Evolutionary conservation across 2,797 vertebrate species (phyloP).

Genomic region (Myotis pilosus): DNA sequence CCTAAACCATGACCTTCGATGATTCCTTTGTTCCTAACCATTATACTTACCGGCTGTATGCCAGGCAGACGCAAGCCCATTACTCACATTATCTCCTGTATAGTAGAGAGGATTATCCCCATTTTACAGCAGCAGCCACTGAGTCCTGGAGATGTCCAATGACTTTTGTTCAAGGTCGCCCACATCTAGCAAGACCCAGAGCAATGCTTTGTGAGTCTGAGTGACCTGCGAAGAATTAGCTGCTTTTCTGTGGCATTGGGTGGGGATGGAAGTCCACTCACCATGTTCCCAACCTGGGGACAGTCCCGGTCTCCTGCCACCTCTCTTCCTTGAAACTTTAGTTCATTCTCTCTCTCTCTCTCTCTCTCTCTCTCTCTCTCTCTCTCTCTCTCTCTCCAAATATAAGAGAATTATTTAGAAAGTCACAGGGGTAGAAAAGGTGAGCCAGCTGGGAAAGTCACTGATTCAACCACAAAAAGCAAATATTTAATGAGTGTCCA

Average conservation of each 20-base stretch:
- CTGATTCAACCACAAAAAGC: too few species aligned
- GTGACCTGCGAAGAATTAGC: neutral
- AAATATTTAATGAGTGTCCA: too few species aligned
- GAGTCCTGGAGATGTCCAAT: neutral
- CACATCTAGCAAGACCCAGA: neutral
- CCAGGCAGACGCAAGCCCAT: neutral
- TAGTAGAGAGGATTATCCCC: neutral
- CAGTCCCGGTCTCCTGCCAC: neutral
- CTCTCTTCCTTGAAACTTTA: slow-evolving; percentile 40
- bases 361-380: neutral
- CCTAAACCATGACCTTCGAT: neutral
- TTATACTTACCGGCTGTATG: neutral
- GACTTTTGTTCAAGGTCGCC: neutral
- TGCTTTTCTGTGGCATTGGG: neutral
- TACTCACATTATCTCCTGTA: neutral
- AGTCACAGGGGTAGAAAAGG: neutral
- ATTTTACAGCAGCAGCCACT: neutral
- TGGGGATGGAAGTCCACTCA: fast-evolving
- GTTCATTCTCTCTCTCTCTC: slow-evolving; percentile 35
- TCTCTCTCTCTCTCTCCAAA: neutral
- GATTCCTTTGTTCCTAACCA: neutral
- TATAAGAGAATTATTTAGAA: neutral
- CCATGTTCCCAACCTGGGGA: neutral
- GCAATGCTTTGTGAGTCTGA: neutral
- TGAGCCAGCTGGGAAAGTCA: neutral